A percentile compares a stretch with the other conserved stretches of the same genome.
phyloP scores from a whole-genome alignment of 2,113 vertebrate species.

The Oreochromis spilurus region DNA sequence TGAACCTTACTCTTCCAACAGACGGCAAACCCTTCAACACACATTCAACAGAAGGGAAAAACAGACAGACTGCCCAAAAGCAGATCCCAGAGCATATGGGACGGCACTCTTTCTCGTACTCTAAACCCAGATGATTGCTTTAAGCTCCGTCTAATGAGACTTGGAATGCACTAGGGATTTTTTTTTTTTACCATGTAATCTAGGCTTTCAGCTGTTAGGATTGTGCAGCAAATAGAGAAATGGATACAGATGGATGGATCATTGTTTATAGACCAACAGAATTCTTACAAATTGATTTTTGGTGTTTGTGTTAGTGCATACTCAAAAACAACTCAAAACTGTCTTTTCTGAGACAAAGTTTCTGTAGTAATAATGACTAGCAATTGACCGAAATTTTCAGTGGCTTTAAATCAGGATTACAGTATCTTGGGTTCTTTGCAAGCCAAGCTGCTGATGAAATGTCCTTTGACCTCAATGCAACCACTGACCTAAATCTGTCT shows the following conservation, averaged over 20 bases:
- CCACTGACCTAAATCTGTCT: conserved; percentile 61
- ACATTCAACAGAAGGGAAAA: conserved; percentile 22
- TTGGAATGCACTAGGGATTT: not conserved
- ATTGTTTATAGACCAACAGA: not conserved
- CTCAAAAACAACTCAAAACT: not conserved
- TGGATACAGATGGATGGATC: not conserved
- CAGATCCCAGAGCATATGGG: conserved; percentile 41
- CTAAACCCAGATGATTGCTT: conserved; percentile 5
- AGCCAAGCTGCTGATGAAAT: conserved; percentile 43
- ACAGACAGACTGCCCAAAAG: not conserved
- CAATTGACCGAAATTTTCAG: not conserved
- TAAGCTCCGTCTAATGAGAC: conserved; percentile 17
- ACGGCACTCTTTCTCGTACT: not conserved
- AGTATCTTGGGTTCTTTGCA: not conserved
- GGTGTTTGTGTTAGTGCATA: not conserved
- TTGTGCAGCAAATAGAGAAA: not conserved
- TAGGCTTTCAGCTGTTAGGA: not conserved
- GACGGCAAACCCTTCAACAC: not conserved
- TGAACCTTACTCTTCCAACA: not conserved
- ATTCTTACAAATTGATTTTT: not conserved
- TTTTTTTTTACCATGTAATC: not conserved
- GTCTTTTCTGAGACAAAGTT: not conserved
- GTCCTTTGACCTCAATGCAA: conserved; percentile 49
- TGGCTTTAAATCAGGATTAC: not conserved
- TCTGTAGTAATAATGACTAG: not conserved